These are phyloP conservation scores for Philereme vetulata DNA, from an alignment of 2,888 invertebrate species.

Conservation along the genomic window DNA sequence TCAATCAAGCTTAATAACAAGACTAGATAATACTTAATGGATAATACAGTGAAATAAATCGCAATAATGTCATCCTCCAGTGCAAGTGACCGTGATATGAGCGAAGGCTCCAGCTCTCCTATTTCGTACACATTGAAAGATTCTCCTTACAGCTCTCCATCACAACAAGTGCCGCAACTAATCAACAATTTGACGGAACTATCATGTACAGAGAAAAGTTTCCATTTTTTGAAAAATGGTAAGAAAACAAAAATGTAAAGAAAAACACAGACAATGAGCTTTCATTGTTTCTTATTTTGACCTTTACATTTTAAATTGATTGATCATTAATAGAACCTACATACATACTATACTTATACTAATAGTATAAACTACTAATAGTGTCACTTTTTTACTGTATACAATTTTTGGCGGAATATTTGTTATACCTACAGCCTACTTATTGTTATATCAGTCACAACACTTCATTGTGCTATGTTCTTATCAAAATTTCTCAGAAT, in stretches of 20 bases:
- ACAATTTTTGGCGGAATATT: no score
- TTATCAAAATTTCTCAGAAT: constrained; percentile 25
- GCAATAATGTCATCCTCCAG: constrained; percentile 41
- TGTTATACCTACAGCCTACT: no score
- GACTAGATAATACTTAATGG: constrained; percentile 6
- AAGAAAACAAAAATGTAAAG: constrained; percentile 28
- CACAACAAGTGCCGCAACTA: constrained; percentile 69
- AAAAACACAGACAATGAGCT: background rate
- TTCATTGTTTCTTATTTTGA: no score
- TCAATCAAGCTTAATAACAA: background rate
- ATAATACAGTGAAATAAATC: constrained; percentile 5
- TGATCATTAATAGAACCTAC: no score
- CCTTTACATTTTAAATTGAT: no score
- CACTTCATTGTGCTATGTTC: background rate
- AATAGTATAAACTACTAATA: no score
- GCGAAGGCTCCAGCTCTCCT: constrained; percentile 65
- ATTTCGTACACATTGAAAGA: constrained; percentile 49
- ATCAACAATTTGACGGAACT: constrained; percentile 60
- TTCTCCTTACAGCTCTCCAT: constrained; percentile 67
- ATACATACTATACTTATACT: no score
- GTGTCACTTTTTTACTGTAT: no score
- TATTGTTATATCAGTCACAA: no score
- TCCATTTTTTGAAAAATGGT: constrained; percentile 41
- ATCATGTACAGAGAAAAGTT: constrained; percentile 52
- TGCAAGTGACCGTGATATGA: constrained; percentile 65